Base-by-base conservation (phyloP, 30 jellyfish, hydroid and myxozoan genomes). In the Turritopsis dohrnii region DNA sequence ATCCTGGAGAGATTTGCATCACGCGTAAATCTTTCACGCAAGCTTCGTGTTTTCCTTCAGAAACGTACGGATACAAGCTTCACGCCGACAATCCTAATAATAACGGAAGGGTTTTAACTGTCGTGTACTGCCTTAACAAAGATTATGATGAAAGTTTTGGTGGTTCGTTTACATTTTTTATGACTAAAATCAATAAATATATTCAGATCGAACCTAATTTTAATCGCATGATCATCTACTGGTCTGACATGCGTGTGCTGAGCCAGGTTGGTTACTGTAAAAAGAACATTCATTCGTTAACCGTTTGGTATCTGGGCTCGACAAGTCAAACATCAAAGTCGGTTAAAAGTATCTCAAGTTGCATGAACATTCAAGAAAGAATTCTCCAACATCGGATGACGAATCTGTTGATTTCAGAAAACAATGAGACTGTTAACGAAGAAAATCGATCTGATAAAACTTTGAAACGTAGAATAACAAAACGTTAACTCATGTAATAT, bases 211-310 rank as follows among this genome's bases (percentile, higher is more conserved):
- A 80, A n/a, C 87, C 87, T 18, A 22, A 19, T 19, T 60, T 52
- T 21, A 80, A 80, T 53, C 87, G 87, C 26, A 19, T 53, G 31
- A 81, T 80, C 41, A 21, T 80, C 17, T 80, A 30, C 21, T 80
- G 87, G 87, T 52, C 87, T 18, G 87, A 80, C 54, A 52, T 18
- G 3, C 81, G 87, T 7, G 79, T 80, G 28, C 17, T 31, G 17
- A 30, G 29, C 22, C 18, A 80, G 16, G 26, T 22, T n/a, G 52
- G 19, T 1, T 81, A 53, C 26, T 52, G 71, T 23, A 23, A 25
- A 22, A 53, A n/a, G 24, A 31, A 65, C 53, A 31, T 80, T 31
- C 53, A 31, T 4, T 80, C 87, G 26, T 26, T 80, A 52, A 53
- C 82, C 17, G 16, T 27, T 27, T 53, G 83, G 87, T 80, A 53